phyloP scores from a whole-genome alignment of 1,140 invertebrate genomes.

The Himalopsyche phryganea region DNA sequence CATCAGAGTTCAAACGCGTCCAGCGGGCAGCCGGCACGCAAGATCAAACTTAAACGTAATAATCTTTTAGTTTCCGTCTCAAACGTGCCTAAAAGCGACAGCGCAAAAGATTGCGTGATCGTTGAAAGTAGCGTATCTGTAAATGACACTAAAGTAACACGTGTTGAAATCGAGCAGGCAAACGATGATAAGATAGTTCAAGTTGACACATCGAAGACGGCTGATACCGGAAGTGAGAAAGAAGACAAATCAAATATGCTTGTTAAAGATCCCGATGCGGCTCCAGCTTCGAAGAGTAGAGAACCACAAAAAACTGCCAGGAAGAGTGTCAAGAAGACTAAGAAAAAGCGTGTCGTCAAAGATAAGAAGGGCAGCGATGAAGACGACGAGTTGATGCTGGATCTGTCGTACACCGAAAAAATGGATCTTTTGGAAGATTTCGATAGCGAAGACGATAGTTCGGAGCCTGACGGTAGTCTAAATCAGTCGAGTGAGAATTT shows the following conservation, averaged over 20 bases:
- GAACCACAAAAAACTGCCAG: not conserved
- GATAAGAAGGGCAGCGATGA: slow-evolving; percentile 38
- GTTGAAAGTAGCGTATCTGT: slow-evolving; percentile 4
- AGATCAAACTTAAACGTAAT: slow-evolving; percentile 49
- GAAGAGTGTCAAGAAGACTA: slow-evolving; percentile 15
- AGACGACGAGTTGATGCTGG: slow-evolving; percentile 48
- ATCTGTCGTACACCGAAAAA: slow-evolving; percentile 50
- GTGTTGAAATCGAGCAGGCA: too few relatives aligned
- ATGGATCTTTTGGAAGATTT: slow-evolving; percentile 50
- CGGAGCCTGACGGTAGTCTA: not conserved
- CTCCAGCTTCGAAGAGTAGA: too few relatives aligned
- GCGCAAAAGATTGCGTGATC: not conserved
- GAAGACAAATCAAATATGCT: not conserved
- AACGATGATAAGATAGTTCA: too few relatives aligned
- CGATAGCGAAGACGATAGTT: slow-evolving; percentile 13
- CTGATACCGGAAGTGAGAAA: not conserved
- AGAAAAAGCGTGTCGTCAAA: slow-evolving; percentile 34
- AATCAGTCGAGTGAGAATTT: too few relatives aligned
- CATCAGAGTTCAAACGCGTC: slow-evolving; percentile 25
- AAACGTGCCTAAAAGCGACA: slow-evolving; percentile 1
- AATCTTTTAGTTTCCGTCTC: slow-evolving; percentile 33
- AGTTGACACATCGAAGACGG: not conserved
- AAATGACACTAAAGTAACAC: not conserved
- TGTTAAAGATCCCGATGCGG: not conserved
- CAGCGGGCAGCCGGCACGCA: slow-evolving; percentile 37